Evolutionary conservation across 2,797 vertebrate species (phyloP).

Genomic region (Platyrinchus mystaceus): DNA sequence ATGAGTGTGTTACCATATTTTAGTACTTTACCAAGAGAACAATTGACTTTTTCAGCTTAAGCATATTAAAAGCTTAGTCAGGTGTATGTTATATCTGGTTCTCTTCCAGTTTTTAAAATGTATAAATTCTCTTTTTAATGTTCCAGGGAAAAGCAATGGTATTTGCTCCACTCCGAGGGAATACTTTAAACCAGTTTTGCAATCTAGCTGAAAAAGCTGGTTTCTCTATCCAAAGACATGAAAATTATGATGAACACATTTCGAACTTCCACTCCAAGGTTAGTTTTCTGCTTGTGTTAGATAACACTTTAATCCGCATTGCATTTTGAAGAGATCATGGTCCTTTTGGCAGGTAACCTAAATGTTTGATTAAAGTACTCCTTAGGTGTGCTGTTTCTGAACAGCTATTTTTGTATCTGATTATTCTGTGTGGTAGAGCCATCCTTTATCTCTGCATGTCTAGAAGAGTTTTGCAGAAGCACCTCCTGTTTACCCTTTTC

Average conservation of each 20-base stretch:
- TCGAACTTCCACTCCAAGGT: slow-evolving; percentile 96
- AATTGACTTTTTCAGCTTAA: slow-evolving; percentile 11
- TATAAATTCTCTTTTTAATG: slow-evolving; percentile 67
- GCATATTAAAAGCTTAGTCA: slow-evolving; percentile 33
- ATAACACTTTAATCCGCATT: slow-evolving; percentile 85
- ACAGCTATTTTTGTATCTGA: slow-evolving; percentile 81
- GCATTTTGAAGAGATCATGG: slow-evolving; percentile 85
- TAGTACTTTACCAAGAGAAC: slow-evolving; percentile 22
- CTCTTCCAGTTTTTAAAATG: slow-evolving; percentile 64
- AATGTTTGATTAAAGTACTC: slow-evolving; percentile 84
- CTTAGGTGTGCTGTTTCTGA: slow-evolving; percentile 80
- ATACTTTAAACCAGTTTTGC: slow-evolving; percentile 92
- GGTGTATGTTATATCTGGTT: slow-evolving; percentile 43
- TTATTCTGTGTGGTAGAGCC: slow-evolving; percentile 80
- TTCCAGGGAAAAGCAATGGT: slow-evolving; percentile 90
- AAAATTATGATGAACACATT: slow-evolving; percentile 95
- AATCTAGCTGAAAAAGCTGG: slow-evolving; percentile 89
- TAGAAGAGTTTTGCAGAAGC: slow-evolving; percentile 77
- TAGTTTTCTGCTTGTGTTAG: slow-evolving; percentile 84
- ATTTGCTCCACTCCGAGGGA: slow-evolving; percentile 91
- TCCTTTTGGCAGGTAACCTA: slow-evolving; percentile 84
- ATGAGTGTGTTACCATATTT: background rate
- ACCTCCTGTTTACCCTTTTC: slow-evolving; percentile 74
- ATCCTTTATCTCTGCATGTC: slow-evolving; percentile 78
- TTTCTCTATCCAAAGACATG: slow-evolving; percentile 88